A percentile compares a stretch with the other conserved stretches of the same genome.
Conservation (phyloP, 2,797 vertebrate species). For the Cryptoblepharus egeriae region DNA sequence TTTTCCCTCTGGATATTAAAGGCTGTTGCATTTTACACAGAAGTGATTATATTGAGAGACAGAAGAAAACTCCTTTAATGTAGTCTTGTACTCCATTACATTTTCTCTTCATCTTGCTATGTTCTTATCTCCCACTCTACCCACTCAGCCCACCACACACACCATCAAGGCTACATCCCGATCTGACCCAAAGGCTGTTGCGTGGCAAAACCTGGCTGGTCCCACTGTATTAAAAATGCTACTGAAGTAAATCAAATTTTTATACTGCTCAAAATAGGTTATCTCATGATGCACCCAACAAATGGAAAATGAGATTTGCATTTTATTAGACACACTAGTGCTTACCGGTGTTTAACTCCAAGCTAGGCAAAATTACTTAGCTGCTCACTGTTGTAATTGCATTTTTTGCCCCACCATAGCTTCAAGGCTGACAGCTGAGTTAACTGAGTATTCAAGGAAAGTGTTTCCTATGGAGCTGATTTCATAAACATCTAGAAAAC, state of each 20-base stretch:
- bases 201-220: slow-evolving; percentile 48
- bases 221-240: slow-evolving; percentile 58
- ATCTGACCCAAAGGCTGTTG: slow-evolving; percentile 55
- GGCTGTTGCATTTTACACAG: slow-evolving; percentile 43
- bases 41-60: slow-evolving; percentile 54
- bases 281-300: slow-evolving; percentile 64
- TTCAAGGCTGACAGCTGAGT: slow-evolving; percentile 41
- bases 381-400: slow-evolving; percentile 45
- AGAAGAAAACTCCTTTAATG: slow-evolving; percentile 58
- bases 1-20: slow-evolving; percentile 56
- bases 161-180: slow-evolving; percentile 62
- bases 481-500: background rate
- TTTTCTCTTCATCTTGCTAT: slow-evolving; percentile 51
- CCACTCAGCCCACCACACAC: background rate
- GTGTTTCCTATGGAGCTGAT: slow-evolving; percentile 23
- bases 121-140: background rate
- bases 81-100: slow-evolving; percentile 54
- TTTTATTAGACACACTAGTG: slow-evolving; percentile 60
- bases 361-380: slow-evolving; percentile 58
- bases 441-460: slow-evolving; percentile 28
- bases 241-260: slow-evolving; percentile 67
- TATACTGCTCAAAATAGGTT: slow-evolving; percentile 64
- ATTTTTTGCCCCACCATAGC: slow-evolving; percentile 11
- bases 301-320: slow-evolving; percentile 71
- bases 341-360: slow-evolving; percentile 54